Evolutionary conservation across 35 echinoderm and acorn worm genomes (phyloP).

Genomic region (Apostichopus japonicus): DNA sequence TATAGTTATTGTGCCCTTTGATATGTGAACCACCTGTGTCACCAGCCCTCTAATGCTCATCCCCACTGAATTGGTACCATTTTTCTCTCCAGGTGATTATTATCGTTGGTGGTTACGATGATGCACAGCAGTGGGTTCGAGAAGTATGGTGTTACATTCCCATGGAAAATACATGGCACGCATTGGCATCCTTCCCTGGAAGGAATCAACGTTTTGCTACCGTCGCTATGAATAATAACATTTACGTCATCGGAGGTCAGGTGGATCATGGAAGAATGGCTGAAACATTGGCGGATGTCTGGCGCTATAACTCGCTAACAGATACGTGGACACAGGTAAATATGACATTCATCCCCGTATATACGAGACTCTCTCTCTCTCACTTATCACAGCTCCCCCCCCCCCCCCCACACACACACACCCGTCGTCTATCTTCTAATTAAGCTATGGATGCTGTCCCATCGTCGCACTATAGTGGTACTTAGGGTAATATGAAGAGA

Average conservation of each 20-base stretch:
- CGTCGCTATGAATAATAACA: constrained; percentile 83
- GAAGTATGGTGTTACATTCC: constrained; percentile 93
- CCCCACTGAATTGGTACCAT: no score
- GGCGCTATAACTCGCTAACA: constrained; percentile 92
- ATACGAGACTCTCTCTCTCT: not conserved
- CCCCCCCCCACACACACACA: no score
- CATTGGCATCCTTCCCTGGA: constrained; percentile 88
- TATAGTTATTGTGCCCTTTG: no score
- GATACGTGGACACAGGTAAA: constrained; percentile 82
- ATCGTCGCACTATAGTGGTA: no score
- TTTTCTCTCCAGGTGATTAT: constrained; percentile 70
- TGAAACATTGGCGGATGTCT: constrained; percentile 92
- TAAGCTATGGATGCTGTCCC: no score
- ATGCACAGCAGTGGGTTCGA: constrained; percentile 83
- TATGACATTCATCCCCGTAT: not conserved
- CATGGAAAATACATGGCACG: constrained; percentile 69
- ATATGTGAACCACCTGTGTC: no score
- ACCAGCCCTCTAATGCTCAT: no score
- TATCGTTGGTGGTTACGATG: constrained; percentile 89
- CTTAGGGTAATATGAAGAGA: no score
- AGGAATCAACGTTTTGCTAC: constrained; percentile 88
- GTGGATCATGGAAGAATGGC: constrained; percentile 87
- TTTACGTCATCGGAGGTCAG: constrained; percentile 97
- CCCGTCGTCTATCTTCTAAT: no score
- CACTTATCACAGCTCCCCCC: not conserved